Conservation (phyloP, 2,888 invertebrate species). For the Nomada fucata region DNA sequence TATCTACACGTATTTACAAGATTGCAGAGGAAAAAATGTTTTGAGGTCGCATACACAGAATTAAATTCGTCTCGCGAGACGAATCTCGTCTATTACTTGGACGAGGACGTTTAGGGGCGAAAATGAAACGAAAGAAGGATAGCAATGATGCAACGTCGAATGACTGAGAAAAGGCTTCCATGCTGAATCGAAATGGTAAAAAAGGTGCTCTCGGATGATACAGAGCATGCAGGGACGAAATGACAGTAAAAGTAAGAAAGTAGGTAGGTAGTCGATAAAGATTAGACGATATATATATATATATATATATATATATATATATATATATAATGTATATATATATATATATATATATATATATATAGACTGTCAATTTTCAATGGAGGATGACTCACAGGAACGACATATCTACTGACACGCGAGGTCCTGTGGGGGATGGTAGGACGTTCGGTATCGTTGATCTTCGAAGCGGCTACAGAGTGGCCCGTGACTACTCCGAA, state of each 20-base stretch:
- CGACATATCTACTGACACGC: conserved; percentile 84
- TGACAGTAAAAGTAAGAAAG: conserved; percentile 4
- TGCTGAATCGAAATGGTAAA: conserved; percentile 18
- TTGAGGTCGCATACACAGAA: too few relatives aligned
- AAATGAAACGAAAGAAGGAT: not conserved
- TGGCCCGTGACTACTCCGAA: conserved; percentile 76
- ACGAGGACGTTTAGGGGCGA: not conserved
- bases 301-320: conserved; percentile 42
- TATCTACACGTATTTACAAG: too few relatives aligned
- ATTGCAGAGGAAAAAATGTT: too few relatives aligned
- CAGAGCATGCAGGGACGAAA: conserved; percentile 38
- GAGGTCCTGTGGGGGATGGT: conserved; percentile 85
- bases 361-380: conserved; percentile 19
- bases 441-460: conserved; percentile 87
- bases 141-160: not conserved
- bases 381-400: conserved; percentile 83
- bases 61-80: too few relatives aligned
- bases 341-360: too few relatives aligned
- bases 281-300: conserved; percentile 33
- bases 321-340: too few relatives aligned
- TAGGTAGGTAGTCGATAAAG: conserved; percentile 35
- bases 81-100: too few relatives aligned
- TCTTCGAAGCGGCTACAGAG: conserved; percentile 84
- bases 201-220: conserved; percentile 15
- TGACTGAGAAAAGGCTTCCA: not conserved